Evolutionary conservation across 1,140 invertebrate genomes (phyloP).

Genomic region (Papilio xuthus): DNA sequence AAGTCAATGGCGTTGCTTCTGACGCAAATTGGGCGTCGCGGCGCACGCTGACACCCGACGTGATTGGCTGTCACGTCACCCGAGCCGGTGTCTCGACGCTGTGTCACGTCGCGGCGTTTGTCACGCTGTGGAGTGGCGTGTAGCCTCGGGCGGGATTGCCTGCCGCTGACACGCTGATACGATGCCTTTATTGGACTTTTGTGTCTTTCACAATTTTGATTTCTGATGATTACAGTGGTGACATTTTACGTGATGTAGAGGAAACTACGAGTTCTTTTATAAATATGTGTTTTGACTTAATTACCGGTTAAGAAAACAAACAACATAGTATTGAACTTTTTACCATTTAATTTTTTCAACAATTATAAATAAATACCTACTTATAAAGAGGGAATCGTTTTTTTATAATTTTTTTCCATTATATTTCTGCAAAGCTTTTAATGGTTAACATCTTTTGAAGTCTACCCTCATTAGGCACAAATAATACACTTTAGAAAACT

Average conservation of each 20-base stretch:
- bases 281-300: neutral
- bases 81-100: neutral
- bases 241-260: neutral
- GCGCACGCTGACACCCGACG: slow-evolving; percentile 15
- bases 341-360: neutral
- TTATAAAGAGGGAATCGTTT: neutral
- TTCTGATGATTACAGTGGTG: neutral
- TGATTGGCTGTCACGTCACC: slow-evolving; percentile 28
- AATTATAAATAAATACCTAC: neutral
- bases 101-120: slow-evolving; percentile 12
- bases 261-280: neutral
- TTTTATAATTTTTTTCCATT: neutral
- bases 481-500: slow-evolving; percentile 27
- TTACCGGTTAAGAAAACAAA: neutral
- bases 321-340: neutral
- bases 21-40: slow-evolving; percentile 31
- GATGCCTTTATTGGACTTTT: neutral
- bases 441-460: neutral
- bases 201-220: neutral
- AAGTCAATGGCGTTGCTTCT: slow-evolving; percentile 26
- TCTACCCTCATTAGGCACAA: neutral
- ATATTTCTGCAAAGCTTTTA: neutral
- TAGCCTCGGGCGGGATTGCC: neutral
- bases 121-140: neutral
- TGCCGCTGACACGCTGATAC: slow-evolving; percentile 7